Conservation (phyloP, 2,888 invertebrate genomes). For the Eupeodes latifasciatus region DNA sequence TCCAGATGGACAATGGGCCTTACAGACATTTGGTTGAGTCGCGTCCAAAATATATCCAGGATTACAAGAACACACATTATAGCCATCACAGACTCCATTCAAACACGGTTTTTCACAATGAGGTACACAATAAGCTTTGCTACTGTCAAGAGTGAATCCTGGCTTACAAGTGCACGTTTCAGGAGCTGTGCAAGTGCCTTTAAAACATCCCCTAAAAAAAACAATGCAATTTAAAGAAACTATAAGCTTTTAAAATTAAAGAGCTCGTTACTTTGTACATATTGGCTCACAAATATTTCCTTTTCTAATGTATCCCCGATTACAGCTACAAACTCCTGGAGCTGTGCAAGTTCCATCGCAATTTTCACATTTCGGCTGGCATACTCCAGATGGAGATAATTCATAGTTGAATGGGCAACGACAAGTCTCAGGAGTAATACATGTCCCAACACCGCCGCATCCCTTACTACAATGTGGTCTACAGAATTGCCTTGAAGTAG, state of each 20-base stretch:
- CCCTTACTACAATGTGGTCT: slow-evolving; percentile 81
- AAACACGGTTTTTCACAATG: slow-evolving; percentile 88
- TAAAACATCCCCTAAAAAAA: slow-evolving; percentile 79
- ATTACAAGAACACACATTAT: slow-evolving; percentile 86
- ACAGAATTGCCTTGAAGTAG: slow-evolving; percentile 80
- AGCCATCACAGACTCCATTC: slow-evolving; percentile 89
- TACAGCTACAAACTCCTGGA: slow-evolving; percentile 87
- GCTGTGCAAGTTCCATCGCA: slow-evolving; percentile 86
- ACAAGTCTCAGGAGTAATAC: slow-evolving; percentile 81
- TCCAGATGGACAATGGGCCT: slow-evolving; percentile 88
- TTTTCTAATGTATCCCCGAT: slow-evolving; percentile 85
- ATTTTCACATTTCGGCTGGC: slow-evolving; percentile 83
- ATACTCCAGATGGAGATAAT: slow-evolving; percentile 79
- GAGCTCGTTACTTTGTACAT: slow-evolving; percentile 79
- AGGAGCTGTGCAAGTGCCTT: slow-evolving; percentile 84
- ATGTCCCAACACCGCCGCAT: slow-evolving; percentile 79
- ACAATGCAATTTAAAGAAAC: too few relatives aligned
- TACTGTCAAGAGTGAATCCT: slow-evolving; percentile 80
- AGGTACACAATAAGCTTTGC: slow-evolving; percentile 84
- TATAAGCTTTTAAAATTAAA: too few relatives aligned
- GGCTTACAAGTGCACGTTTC: slow-evolving; percentile 82
- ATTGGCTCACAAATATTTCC: slow-evolving; percentile 82
- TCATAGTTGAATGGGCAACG: slow-evolving; percentile 80
- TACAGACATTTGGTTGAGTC: slow-evolving; percentile 84
- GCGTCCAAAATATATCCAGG: slow-evolving; percentile 85